Base-by-base conservation (phyloP, 2,888 invertebrate genomes). In the Malthinus seriepunctatus region DNA sequence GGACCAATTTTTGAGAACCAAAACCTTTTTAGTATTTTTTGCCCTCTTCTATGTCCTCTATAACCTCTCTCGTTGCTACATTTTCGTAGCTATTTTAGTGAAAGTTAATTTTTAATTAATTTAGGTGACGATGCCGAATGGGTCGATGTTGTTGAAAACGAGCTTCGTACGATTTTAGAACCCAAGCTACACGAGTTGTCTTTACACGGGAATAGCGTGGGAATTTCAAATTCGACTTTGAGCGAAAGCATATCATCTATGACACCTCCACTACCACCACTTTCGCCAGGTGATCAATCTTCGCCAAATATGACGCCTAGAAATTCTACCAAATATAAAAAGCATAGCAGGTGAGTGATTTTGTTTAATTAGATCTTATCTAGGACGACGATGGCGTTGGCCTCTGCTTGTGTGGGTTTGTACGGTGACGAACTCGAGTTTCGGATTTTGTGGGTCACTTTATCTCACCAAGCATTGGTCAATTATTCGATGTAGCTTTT, bases 71-170 rank as follows among this genome's bases (percentile, higher is more conserved):
- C n/a, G n/a, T n/a, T n/a, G n/a, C n/a, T n/a, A n/a, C n/a, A n/a
- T n/a, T n/a, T n/a, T n/a, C n/a, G n/a, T 11, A 6, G 9, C 32
- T 4, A 6, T 10, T 50, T 39, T 39, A 38, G 32, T 11, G n/a
- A 9, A 35, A 10, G 6, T 42, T 14, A 14, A 56, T 62, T 62
- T 32, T 49, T 53, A 14, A 14, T 49, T 53, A 14, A 14, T 48
- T 38, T 3, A 80, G 84, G 80, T 32, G 85, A 84, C 65, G 89
- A 90, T 69, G 85, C 88, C 32, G 90, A 91, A 76, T 91, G 91
- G 91, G 89, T 89, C 1, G 90, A 90, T 68, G 84, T 90, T 46
- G 91, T 91, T 8, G 91, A 91, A 74, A 89, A 88, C 42, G 91
- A 91, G 75, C 80, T 91, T 14, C 82, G 90, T 11, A 88, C 89